phyloP scores from a whole-genome alignment of 2,797 vertebrate species.

The Centropyge bicolor region DNA sequence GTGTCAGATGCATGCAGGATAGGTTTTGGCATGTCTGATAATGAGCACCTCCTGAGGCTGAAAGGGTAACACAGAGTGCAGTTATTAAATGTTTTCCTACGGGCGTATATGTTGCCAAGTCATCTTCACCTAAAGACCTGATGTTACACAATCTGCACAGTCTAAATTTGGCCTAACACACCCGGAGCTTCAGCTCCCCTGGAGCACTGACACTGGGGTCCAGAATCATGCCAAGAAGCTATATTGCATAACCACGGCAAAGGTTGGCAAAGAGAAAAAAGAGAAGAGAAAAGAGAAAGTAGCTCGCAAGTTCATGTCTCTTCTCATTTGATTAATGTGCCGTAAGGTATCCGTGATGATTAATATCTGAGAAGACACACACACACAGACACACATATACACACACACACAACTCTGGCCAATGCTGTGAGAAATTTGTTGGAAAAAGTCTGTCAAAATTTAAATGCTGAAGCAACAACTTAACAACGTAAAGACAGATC shows the following conservation, averaged over 20 bases:
- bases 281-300: not conserved
- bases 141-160: constrained; percentile 60
- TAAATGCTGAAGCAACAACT: not conserved
- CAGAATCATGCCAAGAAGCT: constrained; percentile 38
- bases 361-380: constrained; percentile 9
- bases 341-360: not conserved
- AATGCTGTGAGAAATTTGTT: not conserved
- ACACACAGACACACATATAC: not conserved
- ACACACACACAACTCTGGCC: not conserved
- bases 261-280: constrained; percentile 25
- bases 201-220: constrained; percentile 34
- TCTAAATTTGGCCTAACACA: constrained; percentile 61
- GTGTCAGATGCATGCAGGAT: constrained; percentile 10
- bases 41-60: constrained; percentile 21
- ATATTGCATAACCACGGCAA: constrained; percentile 57
- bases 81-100: constrained; percentile 45
- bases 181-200: constrained; percentile 42
- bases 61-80: constrained; percentile 14
- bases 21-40: constrained; percentile 29
- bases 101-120: constrained; percentile 28
- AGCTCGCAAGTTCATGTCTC: constrained; percentile 19
- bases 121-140: constrained; percentile 44
- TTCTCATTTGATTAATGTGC: constrained; percentile 7
- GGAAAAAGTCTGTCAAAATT: not conserved
- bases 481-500: constrained; percentile 1